Evolutionary conservation across 2,797 vertebrate genomes (phyloP).

Genomic region (Sphenopsis melanotis): DNA sequence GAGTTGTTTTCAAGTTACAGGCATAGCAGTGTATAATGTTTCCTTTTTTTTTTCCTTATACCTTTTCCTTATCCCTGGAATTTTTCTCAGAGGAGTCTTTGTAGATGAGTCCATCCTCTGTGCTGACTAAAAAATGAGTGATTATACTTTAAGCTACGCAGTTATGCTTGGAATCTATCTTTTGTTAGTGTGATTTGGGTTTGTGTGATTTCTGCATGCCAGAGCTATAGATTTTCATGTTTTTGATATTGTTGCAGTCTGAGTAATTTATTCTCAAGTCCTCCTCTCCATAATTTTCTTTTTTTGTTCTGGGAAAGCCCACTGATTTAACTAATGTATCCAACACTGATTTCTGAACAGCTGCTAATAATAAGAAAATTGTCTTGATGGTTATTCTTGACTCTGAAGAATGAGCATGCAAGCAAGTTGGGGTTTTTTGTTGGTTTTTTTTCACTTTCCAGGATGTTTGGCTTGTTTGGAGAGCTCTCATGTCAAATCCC

Average conservation of each 20-base stretch:
- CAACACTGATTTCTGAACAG: constrained; percentile 43
- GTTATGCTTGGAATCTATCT: not conserved
- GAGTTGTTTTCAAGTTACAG: not conserved
- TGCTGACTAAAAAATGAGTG: not conserved
- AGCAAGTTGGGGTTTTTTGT: not conserved
- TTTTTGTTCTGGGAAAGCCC: not conserved
- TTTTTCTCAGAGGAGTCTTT: not conserved
- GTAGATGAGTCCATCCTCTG: not conserved
- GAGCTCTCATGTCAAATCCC: constrained; percentile 36
- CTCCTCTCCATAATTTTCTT: not conserved
- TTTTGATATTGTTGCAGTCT: not conserved
- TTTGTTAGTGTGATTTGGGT: not conserved
- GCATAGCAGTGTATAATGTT: rapidly evolving
- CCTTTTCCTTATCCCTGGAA: not conserved
- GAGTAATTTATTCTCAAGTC: constrained; percentile 2
- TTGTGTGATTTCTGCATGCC: not conserved
- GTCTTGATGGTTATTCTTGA: not conserved
- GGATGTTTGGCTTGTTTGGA: constrained; percentile 45
- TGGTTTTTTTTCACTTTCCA: not conserved
- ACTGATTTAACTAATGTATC: constrained; percentile 41
- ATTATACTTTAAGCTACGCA: not conserved
- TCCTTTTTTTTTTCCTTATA: not conserved
- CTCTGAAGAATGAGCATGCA: not conserved
- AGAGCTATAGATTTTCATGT: not conserved
- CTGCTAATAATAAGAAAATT: constrained; percentile 57